Base-by-base conservation (phyloP, 2,797 vertebrate species). In the Muscicapa striata region DNA sequence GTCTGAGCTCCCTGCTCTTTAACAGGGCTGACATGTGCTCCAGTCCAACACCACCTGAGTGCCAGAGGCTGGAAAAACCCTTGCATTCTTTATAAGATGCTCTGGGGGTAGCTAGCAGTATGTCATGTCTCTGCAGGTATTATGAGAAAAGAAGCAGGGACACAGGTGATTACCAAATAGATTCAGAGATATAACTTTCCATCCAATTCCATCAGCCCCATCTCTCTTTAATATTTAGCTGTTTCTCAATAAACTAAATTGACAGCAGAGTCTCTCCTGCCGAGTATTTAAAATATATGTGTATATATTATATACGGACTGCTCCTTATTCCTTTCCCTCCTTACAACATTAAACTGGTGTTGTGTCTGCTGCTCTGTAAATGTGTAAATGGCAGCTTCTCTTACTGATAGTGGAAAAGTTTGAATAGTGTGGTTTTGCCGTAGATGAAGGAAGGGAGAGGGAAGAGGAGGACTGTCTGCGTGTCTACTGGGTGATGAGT, bases 311-410 rank as follows among this genome's bases (percentile, higher is more conserved):
- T 80, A 83, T 70, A 83, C 40, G 46, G 57, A 80, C 87, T 8
- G 1, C 57, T 93, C 54, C 82, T 74, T 93, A 80, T 80, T 91
- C 91, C 87, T 77, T 89, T 83, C 52, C 49, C 32, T 90, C 86
- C 66, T 89, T 89, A 26, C 68, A 85, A 74, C 91, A 61, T 94
- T 92, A 92, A 94, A 92, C 30, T 85, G 57, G 72, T 96, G 94
- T 91, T 96, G 84, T 94, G 93, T 94, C 94, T 96, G 74, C 57
- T 83, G 94, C 93, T 93, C 84, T 92, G 79, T 59, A 91, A 94
- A 96, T 83, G 89, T 93, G 93, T 95, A 96, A 96, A 93, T 72
- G 82, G 94, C 89, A 94, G 89, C 69, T 96, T 94, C 91, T 91
- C 68, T 77, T 85, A 41, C 79, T 68, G 93, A 77, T 89, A 89